Percentiles rank a stretch among this genome's conserved stretches.
phyloP scores from a whole-genome alignment of 2,888 invertebrate species.

The Phania funesta region DNA sequence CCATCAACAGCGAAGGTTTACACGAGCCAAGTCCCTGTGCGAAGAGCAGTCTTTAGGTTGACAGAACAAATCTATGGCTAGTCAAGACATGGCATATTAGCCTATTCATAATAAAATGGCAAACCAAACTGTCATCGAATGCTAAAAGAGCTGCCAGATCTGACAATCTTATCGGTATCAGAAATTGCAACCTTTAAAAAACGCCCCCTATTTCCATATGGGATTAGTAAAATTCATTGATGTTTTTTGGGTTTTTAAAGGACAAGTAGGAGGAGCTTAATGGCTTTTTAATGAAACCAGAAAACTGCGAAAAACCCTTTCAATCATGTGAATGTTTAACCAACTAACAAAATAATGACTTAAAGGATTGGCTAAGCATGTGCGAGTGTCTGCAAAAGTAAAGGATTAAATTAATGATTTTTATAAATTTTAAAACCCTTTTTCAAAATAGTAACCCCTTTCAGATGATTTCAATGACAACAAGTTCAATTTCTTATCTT shows the following conservation, averaged over 20 bases:
- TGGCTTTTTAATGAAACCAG: constrained; percentile 54
- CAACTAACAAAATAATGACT: constrained; percentile 43
- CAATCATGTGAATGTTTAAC: not conserved
- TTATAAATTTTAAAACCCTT: constrained; percentile 72
- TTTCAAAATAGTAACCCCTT: constrained; percentile 51
- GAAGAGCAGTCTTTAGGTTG: no score
- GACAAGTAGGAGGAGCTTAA: constrained; percentile 31
- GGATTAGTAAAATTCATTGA: no score
- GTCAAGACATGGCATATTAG: no score
- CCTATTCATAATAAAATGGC: no score
- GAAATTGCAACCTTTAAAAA: no score
- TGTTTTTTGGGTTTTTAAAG: constrained; percentile 11
- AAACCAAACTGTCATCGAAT: no score
- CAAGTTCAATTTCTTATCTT: not conserved
- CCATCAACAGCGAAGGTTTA: no score
- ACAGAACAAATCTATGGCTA: no score
- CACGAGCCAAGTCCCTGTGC: no score
- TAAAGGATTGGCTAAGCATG: not conserved
- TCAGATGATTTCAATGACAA: not conserved
- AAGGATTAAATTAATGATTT: constrained; percentile 80
- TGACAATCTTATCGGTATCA: no score
- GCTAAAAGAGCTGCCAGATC: no score
- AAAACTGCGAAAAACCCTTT: constrained; percentile 8
- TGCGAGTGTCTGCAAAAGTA: constrained; percentile 21
- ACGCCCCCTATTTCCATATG: no score